Conservation (phyloP, 1,140 invertebrate genomes). For the Gonatopus flavifemur region DNA sequence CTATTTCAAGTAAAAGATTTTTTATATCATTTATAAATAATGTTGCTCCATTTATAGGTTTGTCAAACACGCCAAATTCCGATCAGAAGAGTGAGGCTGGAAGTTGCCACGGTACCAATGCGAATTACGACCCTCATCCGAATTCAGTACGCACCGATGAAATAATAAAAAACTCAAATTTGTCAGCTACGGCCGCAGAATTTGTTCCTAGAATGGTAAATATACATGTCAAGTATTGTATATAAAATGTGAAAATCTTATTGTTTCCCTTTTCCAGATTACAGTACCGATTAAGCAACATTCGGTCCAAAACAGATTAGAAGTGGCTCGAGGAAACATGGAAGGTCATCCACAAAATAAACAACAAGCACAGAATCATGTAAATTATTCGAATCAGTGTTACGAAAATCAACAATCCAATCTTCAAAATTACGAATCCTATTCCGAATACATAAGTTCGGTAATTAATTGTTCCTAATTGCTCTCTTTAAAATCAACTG, state of each 20-base stretch:
- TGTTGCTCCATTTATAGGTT: too few relatives aligned
- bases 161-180: conserved; percentile 35
- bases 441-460: conserved; percentile 26
- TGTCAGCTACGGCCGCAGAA: conserved; percentile 41
- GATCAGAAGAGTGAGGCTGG: too few relatives aligned
- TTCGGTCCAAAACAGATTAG: conserved; percentile 36
- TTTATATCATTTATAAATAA: too few relatives aligned
- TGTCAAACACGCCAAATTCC: too few relatives aligned
- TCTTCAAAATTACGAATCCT: conserved; percentile 26
- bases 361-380: conserved; percentile 18
- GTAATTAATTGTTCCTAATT: not conserved
- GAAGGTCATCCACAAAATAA: not conserved
- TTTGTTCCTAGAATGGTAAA: conserved; percentile 37
- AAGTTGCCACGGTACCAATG: too few relatives aligned
- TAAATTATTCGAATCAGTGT: conserved; percentile 26
- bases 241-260: not conserved
- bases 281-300: not conserved
- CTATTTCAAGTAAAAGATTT: too few relatives aligned
- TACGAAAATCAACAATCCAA: conserved; percentile 24
- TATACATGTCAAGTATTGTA: conserved; percentile 2
- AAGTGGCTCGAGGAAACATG: conserved; percentile 21
- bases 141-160: too few relatives aligned
- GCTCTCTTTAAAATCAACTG: not conserved
- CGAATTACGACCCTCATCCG: too few relatives aligned
- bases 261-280: not conserved